Evolutionary conservation across 2,113 vertebrate species (phyloP), one percentile per base, ranked within the genome.

Genomic region (Prunella fulvescens): DNA sequence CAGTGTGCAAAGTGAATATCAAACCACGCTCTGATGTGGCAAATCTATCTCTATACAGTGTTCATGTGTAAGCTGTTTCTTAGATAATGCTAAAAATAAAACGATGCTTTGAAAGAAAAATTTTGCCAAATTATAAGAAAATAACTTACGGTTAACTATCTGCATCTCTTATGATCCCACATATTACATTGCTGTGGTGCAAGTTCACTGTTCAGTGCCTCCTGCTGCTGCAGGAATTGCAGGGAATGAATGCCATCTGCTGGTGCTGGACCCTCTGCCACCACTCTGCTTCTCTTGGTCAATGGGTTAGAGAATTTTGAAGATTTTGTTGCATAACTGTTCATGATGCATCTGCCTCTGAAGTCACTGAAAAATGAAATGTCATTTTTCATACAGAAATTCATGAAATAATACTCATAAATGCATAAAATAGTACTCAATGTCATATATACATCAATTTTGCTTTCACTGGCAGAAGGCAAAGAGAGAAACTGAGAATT

Each of bases 201-300:
- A 81, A 65, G 47, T 19, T 33, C 70, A 24, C 8, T 11, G 10
- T 58, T 81, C 23, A 5, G 62, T 58, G 56, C 35, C 67, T 64
- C 13, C 60, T 79, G 44, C 74, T 83, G 60, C 48, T 73, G 61
- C 78, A 72, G 80, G 64, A 97, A 83, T 33, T 51, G 45, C 81
- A 92, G 97, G 92, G 62, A 94, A 56, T 66, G 84, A 92, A 37
- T 97, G 98, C 98, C 98, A 98, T 92, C 98, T 98, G 97, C 97
- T 98, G 98, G 98, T 87, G 51, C 44, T 14, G 35, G 31, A 39
- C 18, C n/a, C 19, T 58, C 35, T 4, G 9, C 56, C 17, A 9
- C 50, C 56, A 33, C 40, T 4, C 45, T 80, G 37, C 65, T 50
- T 66, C 50, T 35, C 19, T 64, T 85, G 20, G 10, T 48, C 53